Evolutionary conservation across 2,888 invertebrate genomes (phyloP).

Genomic region (Molorchus minor): DNA sequence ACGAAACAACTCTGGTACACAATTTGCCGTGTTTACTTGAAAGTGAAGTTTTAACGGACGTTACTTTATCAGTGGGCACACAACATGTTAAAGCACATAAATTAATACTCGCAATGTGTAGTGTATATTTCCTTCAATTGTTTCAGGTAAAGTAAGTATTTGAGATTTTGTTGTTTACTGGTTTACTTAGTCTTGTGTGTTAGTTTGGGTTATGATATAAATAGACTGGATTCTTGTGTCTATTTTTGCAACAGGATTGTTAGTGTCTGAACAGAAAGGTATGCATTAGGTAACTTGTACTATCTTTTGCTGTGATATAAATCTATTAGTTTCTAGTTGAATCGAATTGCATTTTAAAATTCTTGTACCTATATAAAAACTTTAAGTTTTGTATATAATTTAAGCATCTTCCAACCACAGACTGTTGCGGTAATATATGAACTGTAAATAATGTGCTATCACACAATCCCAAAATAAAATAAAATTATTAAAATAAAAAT

Average conservation of each 20-base stretch:
- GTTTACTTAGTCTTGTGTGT: constrained; percentile 8
- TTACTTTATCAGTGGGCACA: constrained; percentile 86
- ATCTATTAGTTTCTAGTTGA: background rate
- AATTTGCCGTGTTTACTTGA: constrained; percentile 81
- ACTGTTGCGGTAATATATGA: too few relatives aligned
- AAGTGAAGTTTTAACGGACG: constrained; percentile 84
- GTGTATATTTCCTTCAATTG: constrained; percentile 88
- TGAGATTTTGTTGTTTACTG: constrained; percentile 47
- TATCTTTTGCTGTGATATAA: background rate
- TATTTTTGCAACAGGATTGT: constrained; percentile 18
- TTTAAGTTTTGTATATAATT: too few relatives aligned
- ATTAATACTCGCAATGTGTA: constrained; percentile 88
- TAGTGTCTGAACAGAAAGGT: constrained; percentile 1
- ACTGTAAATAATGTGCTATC: too few relatives aligned
- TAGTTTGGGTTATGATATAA: constrained; percentile 9
- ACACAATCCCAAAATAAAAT: too few relatives aligned
- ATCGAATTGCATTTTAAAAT: too few relatives aligned
- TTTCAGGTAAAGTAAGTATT: constrained; percentile 73
- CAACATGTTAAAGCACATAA: constrained; percentile 86
- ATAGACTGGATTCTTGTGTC: constrained; percentile 17
- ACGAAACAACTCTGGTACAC: constrained; percentile 69
- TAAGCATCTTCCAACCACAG: too few relatives aligned
- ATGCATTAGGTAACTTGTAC: constrained; percentile 10
- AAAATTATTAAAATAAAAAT: too few relatives aligned
- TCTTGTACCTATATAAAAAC: too few relatives aligned